Conservation (phyloP, 2,113 vertebrate species). For the Pangasianodon gigas region DNA sequence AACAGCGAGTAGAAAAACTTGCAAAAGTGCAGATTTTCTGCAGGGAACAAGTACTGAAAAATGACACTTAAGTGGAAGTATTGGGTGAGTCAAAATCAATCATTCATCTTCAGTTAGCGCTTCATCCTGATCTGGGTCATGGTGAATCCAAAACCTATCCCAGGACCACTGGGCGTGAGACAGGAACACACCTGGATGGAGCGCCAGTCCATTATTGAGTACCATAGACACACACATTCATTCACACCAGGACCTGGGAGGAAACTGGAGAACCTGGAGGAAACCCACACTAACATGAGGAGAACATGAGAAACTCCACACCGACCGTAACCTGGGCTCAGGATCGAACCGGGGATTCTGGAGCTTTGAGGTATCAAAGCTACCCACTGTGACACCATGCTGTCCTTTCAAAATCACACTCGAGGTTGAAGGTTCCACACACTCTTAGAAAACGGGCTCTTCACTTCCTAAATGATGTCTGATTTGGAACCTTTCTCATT, state of each 20-base stretch:
- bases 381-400: not conserved
- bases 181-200: not conserved
- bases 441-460: not conserved
- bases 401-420: not conserved
- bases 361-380: not conserved
- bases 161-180: not conserved
- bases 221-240: not conserved
- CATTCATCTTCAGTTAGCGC: not conserved
- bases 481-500: not conserved
- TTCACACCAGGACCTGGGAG: not conserved
- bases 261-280: not conserved
- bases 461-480: not conserved
- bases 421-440: not conserved
- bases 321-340: not conserved
- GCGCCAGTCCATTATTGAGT: not conserved
- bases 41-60: not conserved
- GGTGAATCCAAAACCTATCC: not conserved
- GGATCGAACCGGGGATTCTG: not conserved
- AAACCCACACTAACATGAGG: not conserved
- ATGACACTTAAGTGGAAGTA: not conserved
- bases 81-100: not conserved
- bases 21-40: not conserved
- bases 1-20: too few relatives aligned
- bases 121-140: not conserved
- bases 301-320: not conserved